Evolutionary conservation across 2,888 invertebrate species (phyloP).

Genomic region (Nomada ruficornis): DNA sequence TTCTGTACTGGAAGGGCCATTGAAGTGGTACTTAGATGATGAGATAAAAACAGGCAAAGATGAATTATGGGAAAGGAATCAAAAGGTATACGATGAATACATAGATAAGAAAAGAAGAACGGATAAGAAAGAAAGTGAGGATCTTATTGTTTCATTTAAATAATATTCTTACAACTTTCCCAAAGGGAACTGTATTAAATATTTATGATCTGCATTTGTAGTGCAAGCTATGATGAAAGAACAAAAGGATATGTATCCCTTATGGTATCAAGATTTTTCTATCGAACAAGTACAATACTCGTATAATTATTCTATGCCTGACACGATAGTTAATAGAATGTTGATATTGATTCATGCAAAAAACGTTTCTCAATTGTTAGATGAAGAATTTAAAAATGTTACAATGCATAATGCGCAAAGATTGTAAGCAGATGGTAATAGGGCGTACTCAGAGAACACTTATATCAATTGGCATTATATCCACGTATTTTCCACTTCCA

Average conservation of each 20-base stretch:
- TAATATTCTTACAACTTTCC: not conserved
- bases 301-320: not conserved
- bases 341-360: not conserved
- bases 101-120: slow-evolving; percentile 37
- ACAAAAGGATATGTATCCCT: slow-evolving; percentile 17
- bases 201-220: slow-evolving; percentile 17
- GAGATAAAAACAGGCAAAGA: slow-evolving; percentile 62
- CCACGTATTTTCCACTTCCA: slow-evolving; percentile 72
- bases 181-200: not conserved
- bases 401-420: slow-evolving; percentile 73
- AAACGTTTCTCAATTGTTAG: slow-evolving; percentile 61
- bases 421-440: slow-evolving; percentile 76
- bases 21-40: slow-evolving; percentile 64
- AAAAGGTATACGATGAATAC: slow-evolving; percentile 31
- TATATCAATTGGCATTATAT: slow-evolving; percentile 77
- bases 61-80: slow-evolving; percentile 50
- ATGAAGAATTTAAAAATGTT: slow-evolving; percentile 74
- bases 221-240: not conserved
- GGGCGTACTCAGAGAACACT: slow-evolving; percentile 73
- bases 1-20: slow-evolving; percentile 8
- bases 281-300: slow-evolving; percentile 57
- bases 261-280: slow-evolving; percentile 70
- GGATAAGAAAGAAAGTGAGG: slow-evolving; percentile 61
- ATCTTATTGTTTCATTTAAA: not conserved
- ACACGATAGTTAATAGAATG: not conserved